Evolutionary conservation across 2,113 vertebrate species (phyloP), one percentile per base, ranked within the genome.

Genomic region (Lagopus leucura): DNA sequence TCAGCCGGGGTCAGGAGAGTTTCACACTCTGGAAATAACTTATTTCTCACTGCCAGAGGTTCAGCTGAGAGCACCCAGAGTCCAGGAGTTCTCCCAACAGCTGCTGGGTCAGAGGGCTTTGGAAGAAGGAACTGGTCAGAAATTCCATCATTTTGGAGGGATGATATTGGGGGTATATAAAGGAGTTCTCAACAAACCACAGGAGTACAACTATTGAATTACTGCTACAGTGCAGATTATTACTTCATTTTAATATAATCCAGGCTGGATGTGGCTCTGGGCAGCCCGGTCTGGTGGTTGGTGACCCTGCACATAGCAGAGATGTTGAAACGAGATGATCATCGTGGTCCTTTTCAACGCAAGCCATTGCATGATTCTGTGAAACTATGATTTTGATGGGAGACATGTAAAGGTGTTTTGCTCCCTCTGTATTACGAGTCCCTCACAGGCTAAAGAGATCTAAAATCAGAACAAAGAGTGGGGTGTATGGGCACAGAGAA

Each of bases 91-190:
- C 76, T 86, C 36, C 36, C 86, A 89, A 78, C 75, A 93, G 90
- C 79, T 82, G 67, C 50, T 74, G 75, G 64, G 40, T 30, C 50
- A 76, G 67, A 85, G 74, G 19, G 64, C n/a, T 82, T 32, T 55
- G 79, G 67, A 82, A 76, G 27, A 94, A 64, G 54, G 25, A 74
- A 88, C 82, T 80, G 92, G 75, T 92, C 84, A 95, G 79, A n/a
- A 57, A 66, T 90, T 61, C 34, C 74, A 36, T 89, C 78, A 67
- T 58, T 93, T 76, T 77, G 74, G 64, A 75, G 63, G 81, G 69
- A 57, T 71, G 61, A 82, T 77, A 65, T 86, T 28, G 52, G 60
- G 13, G 34, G 47, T 7, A 32, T 4, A 60, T 16, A 63, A 70
- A 79, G 61, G 36, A 86, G 20, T 52, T 79, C 77, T 93, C 6